Base-by-base conservation (phyloP, 2,113 vertebrate genomes). In the Passer montanus region DNA sequence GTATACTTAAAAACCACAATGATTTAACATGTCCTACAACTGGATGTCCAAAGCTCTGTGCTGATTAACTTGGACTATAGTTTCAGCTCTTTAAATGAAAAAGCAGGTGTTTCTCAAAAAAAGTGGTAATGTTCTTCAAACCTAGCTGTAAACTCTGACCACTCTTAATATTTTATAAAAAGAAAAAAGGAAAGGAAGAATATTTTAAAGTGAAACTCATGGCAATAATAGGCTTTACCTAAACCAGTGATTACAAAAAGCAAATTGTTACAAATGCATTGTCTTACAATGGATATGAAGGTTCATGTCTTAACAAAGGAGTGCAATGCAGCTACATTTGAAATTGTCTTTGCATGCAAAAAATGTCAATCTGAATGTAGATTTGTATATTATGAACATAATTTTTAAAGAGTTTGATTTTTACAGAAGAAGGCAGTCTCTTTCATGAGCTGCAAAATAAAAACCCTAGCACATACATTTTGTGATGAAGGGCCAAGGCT, bases 21-120 rank as follows among this genome's bases (percentile, higher is more conserved):
- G 94, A 95, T 94, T 73, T 89, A 97, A 91, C 87, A 50, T 96
- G 85, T 66, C 81, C 93, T 97, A 89, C 95, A 97, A 96, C 96
- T 98, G 97, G 73, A 96, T 95, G 59, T 69, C 58, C 90, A 92
- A 96, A 95, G 69, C 63, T 70, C 7, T 74, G 80, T 72, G 30
- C 39, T 91, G 75, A 94, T 92, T 90, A 86, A 93, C 52, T 60
- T 53, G 59, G 80, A 76, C 56, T 84, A 43, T 6, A 64, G 66
- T 90, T 94, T 87, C 78, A 96, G 76, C 56, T 94, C 84, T 89
- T 94, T 85, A 96, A 97, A 96, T 94, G 44, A 96, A 97, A 94
- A 91, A 76, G 8, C 87, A 96, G 93, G 89, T 96, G 76, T 86
- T 98, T 87, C 84, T 90, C 66, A 95, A 93, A 88, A 91, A 86